phyloP scores from a whole-genome alignment of 2,797 vertebrate genomes.

The Pseudocheirus occidentalis region DNA sequence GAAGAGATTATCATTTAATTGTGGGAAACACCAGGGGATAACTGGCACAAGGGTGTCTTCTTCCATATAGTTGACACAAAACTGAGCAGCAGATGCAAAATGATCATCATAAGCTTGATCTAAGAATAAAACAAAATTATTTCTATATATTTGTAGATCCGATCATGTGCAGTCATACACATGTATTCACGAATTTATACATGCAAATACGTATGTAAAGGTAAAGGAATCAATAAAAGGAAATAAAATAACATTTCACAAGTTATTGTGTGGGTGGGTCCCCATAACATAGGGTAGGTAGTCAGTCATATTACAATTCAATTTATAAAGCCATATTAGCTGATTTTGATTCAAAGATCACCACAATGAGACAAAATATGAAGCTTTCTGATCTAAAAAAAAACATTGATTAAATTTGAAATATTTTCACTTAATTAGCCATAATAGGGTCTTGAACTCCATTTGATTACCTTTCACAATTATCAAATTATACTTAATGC shows the following conservation, averaged over 20 bases:
- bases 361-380: constrained; percentile 53
- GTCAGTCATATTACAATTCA: neutral
- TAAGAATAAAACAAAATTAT: neutral
- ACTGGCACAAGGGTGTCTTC: neutral
- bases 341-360: neutral
- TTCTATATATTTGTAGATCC: neutral
- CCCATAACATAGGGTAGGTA: neutral
- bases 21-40: neutral
- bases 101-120: neutral
- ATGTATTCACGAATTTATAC: neutral
- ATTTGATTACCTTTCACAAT: constrained; percentile 55
- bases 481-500: constrained; percentile 55
- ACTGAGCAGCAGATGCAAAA: neutral
- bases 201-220: neutral
- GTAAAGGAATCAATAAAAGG: neutral
- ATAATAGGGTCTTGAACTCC: constrained; percentile 32
- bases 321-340: neutral
- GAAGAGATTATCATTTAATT: no score
- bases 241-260: neutral
- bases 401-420: constrained; percentile 61
- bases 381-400: constrained; percentile 19
- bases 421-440: constrained; percentile 60
- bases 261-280: neutral
- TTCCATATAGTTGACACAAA: neutral
- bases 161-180: neutral